A percentile compares a stretch with the other conserved stretches of the same genome.
Conservation (phyloP, 2,797 vertebrate genomes). For the Gouania willdenowi region DNA sequence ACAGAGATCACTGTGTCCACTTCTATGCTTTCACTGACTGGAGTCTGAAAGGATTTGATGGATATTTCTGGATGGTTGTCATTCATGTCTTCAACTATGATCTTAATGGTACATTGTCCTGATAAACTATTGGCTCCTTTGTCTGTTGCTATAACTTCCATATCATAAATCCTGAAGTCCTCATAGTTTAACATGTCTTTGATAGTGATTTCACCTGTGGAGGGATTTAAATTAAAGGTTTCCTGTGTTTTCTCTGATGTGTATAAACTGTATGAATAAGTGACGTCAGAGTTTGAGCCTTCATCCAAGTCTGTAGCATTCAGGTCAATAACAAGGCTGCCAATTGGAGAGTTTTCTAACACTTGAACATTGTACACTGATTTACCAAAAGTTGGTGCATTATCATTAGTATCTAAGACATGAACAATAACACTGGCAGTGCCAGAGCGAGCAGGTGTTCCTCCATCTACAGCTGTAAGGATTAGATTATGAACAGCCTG, state of each 20-base stretch:
- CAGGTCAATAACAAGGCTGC: conserved; percentile 61
- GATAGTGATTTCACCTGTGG: conserved; percentile 69
- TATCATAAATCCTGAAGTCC: conserved; percentile 69
- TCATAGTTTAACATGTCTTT: conserved; percentile 76
- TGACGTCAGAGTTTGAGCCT: conserved; percentile 27
- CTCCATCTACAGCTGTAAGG: conserved; percentile 54
- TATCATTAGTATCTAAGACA: conserved; percentile 69
- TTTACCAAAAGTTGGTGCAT: conserved; percentile 64
- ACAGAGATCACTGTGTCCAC: conserved; percentile 46
- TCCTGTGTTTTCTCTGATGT: conserved; percentile 59
- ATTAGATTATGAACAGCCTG: conserved; percentile 42
- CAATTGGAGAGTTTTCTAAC: conserved; percentile 50
- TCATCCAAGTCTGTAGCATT: conserved; percentile 66
- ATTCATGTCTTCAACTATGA: conserved; percentile 66
- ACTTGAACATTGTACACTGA: conserved; percentile 36
- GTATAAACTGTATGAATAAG: conserved; percentile 58
- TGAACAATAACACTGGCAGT: conserved; percentile 59
- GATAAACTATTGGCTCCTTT: conserved; percentile 52
- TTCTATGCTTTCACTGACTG: conserved; percentile 10
- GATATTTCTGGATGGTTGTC: conserved; percentile 67
- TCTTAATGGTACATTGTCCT: conserved; percentile 62
- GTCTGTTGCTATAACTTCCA: conserved; percentile 70
- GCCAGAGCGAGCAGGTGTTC: conserved; percentile 30
- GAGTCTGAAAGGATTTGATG: conserved; percentile 24
- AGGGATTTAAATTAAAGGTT: conserved; percentile 46